phyloP scores from a whole-genome alignment of 2,888 invertebrate species.

The Drosophila diplacantha region DNA sequence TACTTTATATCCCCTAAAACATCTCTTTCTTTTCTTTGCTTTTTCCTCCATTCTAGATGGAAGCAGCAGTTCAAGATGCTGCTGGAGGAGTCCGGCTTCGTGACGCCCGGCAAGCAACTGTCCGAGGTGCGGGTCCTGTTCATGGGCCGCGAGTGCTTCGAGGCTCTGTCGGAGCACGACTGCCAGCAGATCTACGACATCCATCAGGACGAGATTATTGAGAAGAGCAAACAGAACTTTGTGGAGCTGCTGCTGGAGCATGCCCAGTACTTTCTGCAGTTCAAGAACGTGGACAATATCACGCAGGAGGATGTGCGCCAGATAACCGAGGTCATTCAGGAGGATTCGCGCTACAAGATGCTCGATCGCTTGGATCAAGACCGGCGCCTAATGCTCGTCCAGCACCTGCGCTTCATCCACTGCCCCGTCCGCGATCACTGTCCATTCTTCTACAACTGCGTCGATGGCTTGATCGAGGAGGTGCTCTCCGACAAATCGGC shows the following conservation, averaged over 20 bases:
- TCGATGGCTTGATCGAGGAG: constrained; percentile 87
- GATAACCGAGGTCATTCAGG: constrained; percentile 93
- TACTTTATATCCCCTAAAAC: not conserved
- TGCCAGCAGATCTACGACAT: constrained; percentile 95
- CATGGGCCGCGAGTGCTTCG: constrained; percentile 96
- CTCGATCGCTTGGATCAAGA: constrained; percentile 96
- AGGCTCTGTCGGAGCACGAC: constrained; percentile 92
- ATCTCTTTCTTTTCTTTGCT: not conserved
- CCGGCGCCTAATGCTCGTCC: constrained; percentile 94
- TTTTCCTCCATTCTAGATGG: constrained; percentile 81
- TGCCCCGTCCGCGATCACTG: constrained; percentile 96
- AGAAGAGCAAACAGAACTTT: constrained; percentile 93
- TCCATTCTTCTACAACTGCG: constrained; percentile 90
- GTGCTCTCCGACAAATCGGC: constrained; percentile 76
- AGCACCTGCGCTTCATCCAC: constrained; percentile 96
- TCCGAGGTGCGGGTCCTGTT: constrained; percentile 93
- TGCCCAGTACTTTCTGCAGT: constrained; percentile 94
- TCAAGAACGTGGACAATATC: constrained; percentile 93
- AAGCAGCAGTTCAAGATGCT: constrained; percentile 95
- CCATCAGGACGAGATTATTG: constrained; percentile 93
- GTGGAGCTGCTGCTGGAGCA: constrained; percentile 95
- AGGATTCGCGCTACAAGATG: constrained; percentile 96
- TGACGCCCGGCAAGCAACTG: constrained; percentile 95
- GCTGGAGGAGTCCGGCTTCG: constrained; percentile 94
- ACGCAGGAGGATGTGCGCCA: constrained; percentile 96